Percentiles rank a stretch among this genome's conserved stretches.
Evolutionary conservation across 2,888 invertebrate species (phyloP).

Genomic region (Xanthia icteritia): DNA sequence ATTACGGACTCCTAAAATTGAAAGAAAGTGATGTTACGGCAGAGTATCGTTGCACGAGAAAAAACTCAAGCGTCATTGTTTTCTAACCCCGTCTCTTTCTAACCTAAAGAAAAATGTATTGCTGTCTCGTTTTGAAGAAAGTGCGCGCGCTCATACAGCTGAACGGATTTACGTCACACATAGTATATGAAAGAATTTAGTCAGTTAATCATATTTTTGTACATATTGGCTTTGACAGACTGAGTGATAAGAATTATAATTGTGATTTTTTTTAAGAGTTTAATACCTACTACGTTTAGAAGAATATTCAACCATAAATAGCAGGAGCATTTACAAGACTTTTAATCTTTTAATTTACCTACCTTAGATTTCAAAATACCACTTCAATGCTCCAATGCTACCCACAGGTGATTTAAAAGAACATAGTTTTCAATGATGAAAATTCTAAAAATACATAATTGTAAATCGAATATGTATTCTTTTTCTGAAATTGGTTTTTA

Average conservation of each 20-base stretch:
- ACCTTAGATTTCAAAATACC: neutral
- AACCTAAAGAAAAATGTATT: constrained; percentile 50
- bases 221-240: neutral
- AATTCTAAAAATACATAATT: neutral
- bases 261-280: neutral
- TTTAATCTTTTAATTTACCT: too few relatives aligned
- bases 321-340: neutral
- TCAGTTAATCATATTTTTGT: neutral
- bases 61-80: constrained; percentile 83
- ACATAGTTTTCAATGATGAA: neutral
- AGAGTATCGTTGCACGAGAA: constrained; percentile 72
- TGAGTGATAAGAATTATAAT: neutral
- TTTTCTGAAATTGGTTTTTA: neutral
- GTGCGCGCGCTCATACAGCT: constrained; percentile 82
- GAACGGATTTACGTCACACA: constrained; percentile 83
- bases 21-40: constrained; percentile 87
- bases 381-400: too few relatives aligned
- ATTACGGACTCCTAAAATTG: constrained; percentile 73
- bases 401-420: neutral
- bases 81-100: constrained; percentile 78
- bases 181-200: constrained; percentile 70
- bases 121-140: constrained; percentile 84
- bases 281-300: neutral
- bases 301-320: neutral
- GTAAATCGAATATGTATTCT: neutral